These are phyloP conservation scores for Limnephilus lunatus DNA, from an alignment of 2,888 invertebrate species.

Conservation along the genomic window DNA sequence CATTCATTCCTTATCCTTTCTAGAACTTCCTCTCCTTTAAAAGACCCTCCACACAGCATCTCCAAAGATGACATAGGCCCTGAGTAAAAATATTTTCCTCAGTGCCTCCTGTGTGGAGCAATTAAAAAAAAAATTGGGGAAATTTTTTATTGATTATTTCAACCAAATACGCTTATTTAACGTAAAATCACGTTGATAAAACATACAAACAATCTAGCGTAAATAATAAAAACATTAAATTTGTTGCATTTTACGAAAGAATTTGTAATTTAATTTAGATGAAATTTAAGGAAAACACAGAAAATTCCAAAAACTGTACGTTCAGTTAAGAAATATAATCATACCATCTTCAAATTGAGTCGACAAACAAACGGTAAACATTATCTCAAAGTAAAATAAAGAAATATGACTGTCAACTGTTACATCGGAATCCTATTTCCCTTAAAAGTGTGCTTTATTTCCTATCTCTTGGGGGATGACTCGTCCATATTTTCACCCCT, in stretches of 20 bases:
- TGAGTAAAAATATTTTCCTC: too few relatives aligned
- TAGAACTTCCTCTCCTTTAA: too few relatives aligned
- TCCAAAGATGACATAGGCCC: too few relatives aligned
- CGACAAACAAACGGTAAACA: constrained; percentile 27
- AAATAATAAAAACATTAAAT: background rate
- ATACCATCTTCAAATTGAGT: background rate
- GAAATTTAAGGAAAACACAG: background rate
- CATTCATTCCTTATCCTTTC: too few relatives aligned
- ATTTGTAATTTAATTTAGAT: background rate
- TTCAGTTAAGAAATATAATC: background rate
- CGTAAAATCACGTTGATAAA: too few relatives aligned
- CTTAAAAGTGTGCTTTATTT: constrained; percentile 36
- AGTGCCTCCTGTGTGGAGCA: too few relatives aligned
- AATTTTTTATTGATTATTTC: too few relatives aligned
- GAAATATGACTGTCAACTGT: constrained; percentile 27
- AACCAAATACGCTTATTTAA: too few relatives aligned
- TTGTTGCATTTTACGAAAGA: background rate
- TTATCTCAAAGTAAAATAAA: constrained; percentile 28
- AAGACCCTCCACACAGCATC: too few relatives aligned
- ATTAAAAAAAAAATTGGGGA: too few relatives aligned
- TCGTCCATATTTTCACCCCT: constrained; percentile 40
- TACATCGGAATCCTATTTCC: constrained; percentile 40
- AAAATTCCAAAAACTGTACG: background rate
- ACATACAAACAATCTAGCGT: background rate
- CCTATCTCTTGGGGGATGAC: constrained; percentile 36